Conservation (phyloP, 1,140 invertebrate species). For the Drosophila azteca region DNA sequence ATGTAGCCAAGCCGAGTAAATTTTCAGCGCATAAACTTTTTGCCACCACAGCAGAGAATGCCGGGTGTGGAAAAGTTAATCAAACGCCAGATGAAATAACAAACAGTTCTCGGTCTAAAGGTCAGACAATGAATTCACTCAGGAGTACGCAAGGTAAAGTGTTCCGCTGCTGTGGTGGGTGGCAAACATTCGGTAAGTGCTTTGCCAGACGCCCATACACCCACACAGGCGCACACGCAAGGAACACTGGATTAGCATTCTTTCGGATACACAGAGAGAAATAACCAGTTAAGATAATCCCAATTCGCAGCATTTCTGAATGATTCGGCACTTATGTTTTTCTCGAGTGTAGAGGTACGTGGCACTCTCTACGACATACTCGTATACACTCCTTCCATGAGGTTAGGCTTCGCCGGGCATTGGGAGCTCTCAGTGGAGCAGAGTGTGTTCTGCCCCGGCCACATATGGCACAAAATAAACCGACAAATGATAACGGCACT, state of each 20-base stretch:
- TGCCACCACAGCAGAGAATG: neutral
- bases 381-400: constrained; percentile 9
- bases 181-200: constrained; percentile 20
- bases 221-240: constrained; percentile 1
- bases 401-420: constrained; percentile 23
- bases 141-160: constrained; percentile 6
- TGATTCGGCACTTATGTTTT: neutral
- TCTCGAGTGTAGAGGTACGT: neutral
- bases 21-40: no score
- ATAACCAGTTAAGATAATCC: neutral
- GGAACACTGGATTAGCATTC: constrained; percentile 14
- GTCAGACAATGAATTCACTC: constrained; percentile 4
- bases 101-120: constrained; percentile 10
- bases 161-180: constrained; percentile 4
- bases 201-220: constrained; percentile 3
- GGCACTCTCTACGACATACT: neutral
- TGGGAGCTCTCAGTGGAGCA: constrained; percentile 37
- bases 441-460: constrained; percentile 20
- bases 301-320: no score
- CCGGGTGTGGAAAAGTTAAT: constrained; percentile 14
- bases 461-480: constrained; percentile 75
- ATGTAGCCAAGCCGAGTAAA: neutral
- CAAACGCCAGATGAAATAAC: neutral
- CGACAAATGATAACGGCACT: constrained; percentile 80
- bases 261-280: constrained; percentile 22